Base-by-base conservation (phyloP, 2,113 vertebrate genomes). In the Cyprinodon brontotheroides region DNA sequence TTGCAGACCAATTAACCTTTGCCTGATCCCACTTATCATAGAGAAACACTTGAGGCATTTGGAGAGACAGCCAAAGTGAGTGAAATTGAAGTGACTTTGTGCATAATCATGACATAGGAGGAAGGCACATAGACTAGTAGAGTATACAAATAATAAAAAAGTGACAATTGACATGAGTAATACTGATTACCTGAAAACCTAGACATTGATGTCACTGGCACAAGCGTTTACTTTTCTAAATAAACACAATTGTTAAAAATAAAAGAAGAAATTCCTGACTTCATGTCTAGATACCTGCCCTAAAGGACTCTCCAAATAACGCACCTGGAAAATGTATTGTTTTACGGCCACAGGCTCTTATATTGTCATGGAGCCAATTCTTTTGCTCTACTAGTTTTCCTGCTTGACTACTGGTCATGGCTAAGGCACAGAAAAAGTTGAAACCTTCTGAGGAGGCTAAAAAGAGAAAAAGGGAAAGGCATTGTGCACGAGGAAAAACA, bases 1-100 rank as follows among this genome's bases (percentile, higher is more conserved):
- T 79, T 75, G 75, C 68, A 87, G 82, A 84, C 86, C 80, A 89
- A 91, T 91, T 89, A 91, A 91, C 87, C 90, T 91, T 92, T 89
- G 50, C 84, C 79, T 81, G 77, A 89, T 91, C 82, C 77, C 78
- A 78, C 85, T 91, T 79, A 84, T 85, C 76, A 86, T 85, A 78
- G 87, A 91, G 82, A 60, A 62, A 74, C 77, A 83, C 87, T 90
- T 76, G 68, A 82, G 68, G 22, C 83, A 57, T 73, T 67, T 74
- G 65, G 61, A 84, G 74, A 77, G 78, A 77, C 68, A 40, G 79
- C 53, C 77, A 50, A 68, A 86, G 75, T 75, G 78, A 80, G 67
- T 74, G 66, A 69, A 73, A 73, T 63, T 80, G 50, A 82, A 84
- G 39, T 59, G 71, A 65, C 59, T 40, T 65, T 78, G 70, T 77